These are phyloP conservation scores for Portunus trituberculatus DNA, from an alignment of 1,140 invertebrate species.

Conservation along the genomic window DNA sequence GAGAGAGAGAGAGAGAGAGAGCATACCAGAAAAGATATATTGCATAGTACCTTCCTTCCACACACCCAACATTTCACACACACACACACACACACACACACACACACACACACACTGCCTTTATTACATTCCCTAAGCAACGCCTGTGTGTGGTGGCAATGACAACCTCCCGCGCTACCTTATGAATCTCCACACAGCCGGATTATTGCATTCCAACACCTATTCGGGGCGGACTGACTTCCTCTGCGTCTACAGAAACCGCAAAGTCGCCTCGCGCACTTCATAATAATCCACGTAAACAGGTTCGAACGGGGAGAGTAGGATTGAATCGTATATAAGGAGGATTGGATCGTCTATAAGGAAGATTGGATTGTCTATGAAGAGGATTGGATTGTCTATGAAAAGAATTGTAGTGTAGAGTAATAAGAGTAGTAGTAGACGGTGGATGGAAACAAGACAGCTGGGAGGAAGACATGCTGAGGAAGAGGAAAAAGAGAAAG, in stretches of 20 bases:
- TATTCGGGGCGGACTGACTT: not conserved
- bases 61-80: not conserved
- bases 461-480: not conserved
- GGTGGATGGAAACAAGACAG: not conserved
- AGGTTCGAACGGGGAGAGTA: not conserved
- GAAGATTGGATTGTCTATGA: not conserved
- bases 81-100: not conserved
- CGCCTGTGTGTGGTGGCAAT: not conserved
- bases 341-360: not conserved
- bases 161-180: not conserved
- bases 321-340: not conserved
- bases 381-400: not conserved
- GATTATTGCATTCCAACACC: not conserved
- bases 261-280: not conserved
- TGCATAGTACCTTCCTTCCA: not conserved
- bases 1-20: constrained; percentile 13
- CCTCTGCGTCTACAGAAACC: not conserved
- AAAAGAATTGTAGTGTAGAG: not conserved
- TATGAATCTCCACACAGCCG: not conserved
- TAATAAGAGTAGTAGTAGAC: not conserved
- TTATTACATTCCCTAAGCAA: constrained; percentile 23
- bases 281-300: not conserved
- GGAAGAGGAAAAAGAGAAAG: not conserved
- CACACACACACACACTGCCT: not conserved
- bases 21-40: not conserved